Conservation (phyloP, 2,888 invertebrate genomes). For the Mythimna vitellina region DNA sequence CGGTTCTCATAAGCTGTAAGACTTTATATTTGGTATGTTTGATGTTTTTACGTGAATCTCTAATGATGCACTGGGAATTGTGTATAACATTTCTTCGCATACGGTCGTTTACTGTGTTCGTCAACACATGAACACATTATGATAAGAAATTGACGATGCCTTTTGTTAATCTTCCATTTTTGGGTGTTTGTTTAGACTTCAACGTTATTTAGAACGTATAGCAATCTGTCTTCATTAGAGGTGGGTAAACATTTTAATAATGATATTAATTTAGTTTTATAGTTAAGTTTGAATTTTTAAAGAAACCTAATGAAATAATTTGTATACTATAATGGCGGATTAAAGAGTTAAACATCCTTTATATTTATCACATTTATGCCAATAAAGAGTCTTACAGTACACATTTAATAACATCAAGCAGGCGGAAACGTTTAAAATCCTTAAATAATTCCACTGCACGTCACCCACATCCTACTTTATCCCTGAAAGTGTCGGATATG, state of each 20-base stretch:
- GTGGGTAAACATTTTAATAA: not conserved
- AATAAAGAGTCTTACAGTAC: no score
- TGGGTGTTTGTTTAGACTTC: not conserved
- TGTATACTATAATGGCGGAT: no score
- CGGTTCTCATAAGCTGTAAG: conserved; percentile 33
- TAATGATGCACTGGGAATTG: conserved; percentile 1
- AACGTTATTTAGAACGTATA: not conserved
- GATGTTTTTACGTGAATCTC: conserved; percentile 16
- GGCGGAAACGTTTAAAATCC: not conserved
- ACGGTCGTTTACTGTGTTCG: not conserved
- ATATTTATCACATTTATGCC: no score
- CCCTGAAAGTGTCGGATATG: conserved; percentile 13
- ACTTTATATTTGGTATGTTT: conserved; percentile 15
- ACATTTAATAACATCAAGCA: not conserved
- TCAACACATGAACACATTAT: not conserved
- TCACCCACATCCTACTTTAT: conserved; percentile 13
- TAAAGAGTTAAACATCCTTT: no score
- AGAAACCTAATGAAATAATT: no score
- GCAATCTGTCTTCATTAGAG: not conserved
- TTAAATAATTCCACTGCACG: conserved; percentile 14
- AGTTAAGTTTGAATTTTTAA: no score
- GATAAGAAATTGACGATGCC: not conserved
- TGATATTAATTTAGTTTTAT: no score
- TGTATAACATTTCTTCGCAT: not conserved
- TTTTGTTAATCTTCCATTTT: not conserved